These are phyloP conservation scores for Agriopis marginaria DNA, from an alignment of 2,888 invertebrate species.

Conservation along the genomic window DNA sequence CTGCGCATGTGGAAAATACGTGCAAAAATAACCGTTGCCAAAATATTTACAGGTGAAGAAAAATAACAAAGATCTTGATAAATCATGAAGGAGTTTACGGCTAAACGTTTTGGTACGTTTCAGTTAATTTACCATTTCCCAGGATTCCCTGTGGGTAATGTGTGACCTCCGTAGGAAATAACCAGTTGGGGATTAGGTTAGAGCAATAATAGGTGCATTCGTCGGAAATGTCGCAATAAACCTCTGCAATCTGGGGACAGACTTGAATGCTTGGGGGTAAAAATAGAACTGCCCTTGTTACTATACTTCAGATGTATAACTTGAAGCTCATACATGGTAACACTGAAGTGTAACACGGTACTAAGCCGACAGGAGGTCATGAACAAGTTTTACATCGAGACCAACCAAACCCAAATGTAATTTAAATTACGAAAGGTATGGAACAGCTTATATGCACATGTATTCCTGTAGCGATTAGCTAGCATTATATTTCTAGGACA, in stretches of 20 bases:
- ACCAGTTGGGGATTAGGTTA: background rate
- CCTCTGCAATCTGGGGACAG: background rate
- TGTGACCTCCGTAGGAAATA: constrained; percentile 21
- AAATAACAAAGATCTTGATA: constrained; percentile 20
- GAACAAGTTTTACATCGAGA: too few relatives aligned
- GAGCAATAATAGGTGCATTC: background rate
- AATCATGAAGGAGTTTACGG: constrained; percentile 20
- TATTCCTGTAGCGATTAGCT: too few relatives aligned
- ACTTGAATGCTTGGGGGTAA: background rate
- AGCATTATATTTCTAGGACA: too few relatives aligned
- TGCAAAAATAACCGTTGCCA: constrained; percentile 26
- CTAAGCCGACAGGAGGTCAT: too few relatives aligned
- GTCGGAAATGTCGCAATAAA: background rate
- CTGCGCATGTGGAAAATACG: constrained; percentile 28
- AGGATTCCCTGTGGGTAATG: constrained; percentile 23
- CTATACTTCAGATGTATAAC: background rate
- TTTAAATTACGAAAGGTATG: too few relatives aligned
- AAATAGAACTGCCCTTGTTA: background rate
- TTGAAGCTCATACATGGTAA: too few relatives aligned
- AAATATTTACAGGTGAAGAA: constrained; percentile 24
- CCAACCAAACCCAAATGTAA: too few relatives aligned
- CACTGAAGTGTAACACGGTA: too few relatives aligned
- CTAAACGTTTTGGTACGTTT: constrained; percentile 11
- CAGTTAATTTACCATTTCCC: constrained; percentile 20
- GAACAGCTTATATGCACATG: too few relatives aligned